Evolutionary conservation across 2,797 vertebrate species (phyloP).

Genomic region (Acrossocheilus wenchowensis): DNA sequence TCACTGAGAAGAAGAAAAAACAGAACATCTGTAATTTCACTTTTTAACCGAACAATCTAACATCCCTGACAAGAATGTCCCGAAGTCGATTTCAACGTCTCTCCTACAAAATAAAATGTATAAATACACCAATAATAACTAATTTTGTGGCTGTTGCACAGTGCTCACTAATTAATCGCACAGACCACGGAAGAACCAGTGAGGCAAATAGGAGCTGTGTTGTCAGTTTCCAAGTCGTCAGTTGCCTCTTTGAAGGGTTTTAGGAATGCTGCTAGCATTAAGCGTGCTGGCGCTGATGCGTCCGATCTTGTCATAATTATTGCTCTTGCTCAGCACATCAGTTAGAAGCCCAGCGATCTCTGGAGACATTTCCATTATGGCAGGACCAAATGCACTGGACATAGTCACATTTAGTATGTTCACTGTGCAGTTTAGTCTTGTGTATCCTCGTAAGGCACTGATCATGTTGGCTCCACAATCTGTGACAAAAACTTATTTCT

Average conservation of each 20-base stretch:
- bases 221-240: constrained; percentile 26
- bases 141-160: neutral
- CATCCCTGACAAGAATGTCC: too few relatives aligned
- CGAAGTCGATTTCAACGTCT: too few relatives aligned
- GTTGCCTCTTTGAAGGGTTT: constrained; percentile 40
- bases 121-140: too few relatives aligned
- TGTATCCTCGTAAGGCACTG: constrained; percentile 14
- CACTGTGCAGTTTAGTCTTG: constrained; percentile 30
- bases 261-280: constrained; percentile 10
- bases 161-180: neutral
- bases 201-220: constrained; percentile 12
- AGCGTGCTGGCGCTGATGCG: constrained; percentile 27
- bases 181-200: constrained; percentile 30
- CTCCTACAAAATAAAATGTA: too few relatives aligned
- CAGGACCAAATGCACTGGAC: constrained; percentile 28
- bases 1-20: too few relatives aligned
- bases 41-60: too few relatives aligned
- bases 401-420: constrained; percentile 23
- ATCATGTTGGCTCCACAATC: constrained; percentile 35
- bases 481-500: constrained; percentile 14
- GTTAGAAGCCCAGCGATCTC: constrained; percentile 32
- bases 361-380: constrained; percentile 11
- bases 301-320: constrained; percentile 10
- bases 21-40: too few relatives aligned
- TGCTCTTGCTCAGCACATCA: constrained; percentile 35